phyloP scores from a whole-genome alignment of 1,140 invertebrate genomes.

The Radopholus similis region DNA sequence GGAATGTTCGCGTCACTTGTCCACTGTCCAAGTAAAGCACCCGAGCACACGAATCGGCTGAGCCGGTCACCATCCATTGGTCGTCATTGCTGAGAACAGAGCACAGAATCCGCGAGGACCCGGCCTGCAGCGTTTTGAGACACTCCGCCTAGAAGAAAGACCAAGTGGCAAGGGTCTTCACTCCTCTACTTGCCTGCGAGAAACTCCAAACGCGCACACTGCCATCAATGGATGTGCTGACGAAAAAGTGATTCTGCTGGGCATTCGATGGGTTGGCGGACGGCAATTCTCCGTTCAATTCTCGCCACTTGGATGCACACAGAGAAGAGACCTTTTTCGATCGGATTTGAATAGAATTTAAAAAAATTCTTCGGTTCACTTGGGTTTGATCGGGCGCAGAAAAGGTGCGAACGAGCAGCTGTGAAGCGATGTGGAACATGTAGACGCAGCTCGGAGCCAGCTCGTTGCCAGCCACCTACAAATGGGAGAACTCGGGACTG shows the following conservation, averaged over 20 bases:
- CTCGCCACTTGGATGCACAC: constrained; percentile 44
- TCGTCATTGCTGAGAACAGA: constrained; percentile 51
- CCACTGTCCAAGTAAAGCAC: constrained; percentile 53
- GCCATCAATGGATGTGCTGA: constrained; percentile 47
- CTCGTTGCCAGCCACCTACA: constrained; percentile 39
- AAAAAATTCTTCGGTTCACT: not conserved
- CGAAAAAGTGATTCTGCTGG: constrained; percentile 38
- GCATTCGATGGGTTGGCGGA: not conserved
- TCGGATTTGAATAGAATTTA: constrained; percentile 40
- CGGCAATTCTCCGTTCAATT: not conserved
- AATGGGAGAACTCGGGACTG: not conserved
- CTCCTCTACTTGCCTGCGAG: constrained; percentile 21
- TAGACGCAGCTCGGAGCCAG: constrained; percentile 39
- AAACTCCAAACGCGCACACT: constrained; percentile 50
- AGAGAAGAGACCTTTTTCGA: constrained; percentile 51
- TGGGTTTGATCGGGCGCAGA: constrained; percentile 15
- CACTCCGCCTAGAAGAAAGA: constrained; percentile 38
- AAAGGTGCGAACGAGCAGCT: constrained; percentile 52
- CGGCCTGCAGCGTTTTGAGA: constrained; percentile 38
- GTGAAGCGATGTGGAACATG: constrained; percentile 59
- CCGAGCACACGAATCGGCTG: constrained; percentile 54
- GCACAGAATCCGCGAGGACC: constrained; percentile 45
- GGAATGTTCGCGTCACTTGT: constrained; percentile 44
- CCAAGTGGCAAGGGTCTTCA: not conserved
- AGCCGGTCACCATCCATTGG: constrained; percentile 44